phyloP scores from a whole-genome alignment of 2,113 vertebrate species.

The Xenus cinereus region DNA sequence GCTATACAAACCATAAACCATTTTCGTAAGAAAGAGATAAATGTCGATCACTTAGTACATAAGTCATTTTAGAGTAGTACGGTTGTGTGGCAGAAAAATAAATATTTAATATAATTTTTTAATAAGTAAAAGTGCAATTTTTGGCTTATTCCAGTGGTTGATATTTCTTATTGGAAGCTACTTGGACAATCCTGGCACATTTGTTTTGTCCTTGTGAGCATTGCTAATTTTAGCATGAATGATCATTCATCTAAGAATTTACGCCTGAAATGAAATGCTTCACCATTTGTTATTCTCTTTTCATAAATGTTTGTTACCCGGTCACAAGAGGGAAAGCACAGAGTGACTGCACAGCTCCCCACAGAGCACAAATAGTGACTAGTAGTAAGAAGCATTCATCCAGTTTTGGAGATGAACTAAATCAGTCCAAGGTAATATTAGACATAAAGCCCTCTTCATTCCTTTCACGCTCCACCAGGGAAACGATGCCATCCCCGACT shows the following conservation, averaged over 20 bases:
- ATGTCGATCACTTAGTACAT: neutral
- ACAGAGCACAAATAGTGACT: neutral
- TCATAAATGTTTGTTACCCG: neutral
- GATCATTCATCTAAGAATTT: constrained; percentile 1
- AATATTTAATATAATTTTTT: neutral
- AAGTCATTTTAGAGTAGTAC: neutral
- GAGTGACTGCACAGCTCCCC: neutral
- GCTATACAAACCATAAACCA: neutral
- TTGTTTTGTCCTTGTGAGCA: neutral
- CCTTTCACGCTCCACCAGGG: neutral
- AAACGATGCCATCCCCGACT: neutral
- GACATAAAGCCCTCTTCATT: neutral
- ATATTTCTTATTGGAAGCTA: neutral
- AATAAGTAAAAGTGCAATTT: neutral
- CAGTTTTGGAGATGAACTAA: neutral
- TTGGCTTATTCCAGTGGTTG: neutral
- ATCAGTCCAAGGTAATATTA: neutral
- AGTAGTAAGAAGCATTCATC: neutral
- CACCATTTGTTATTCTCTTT: neutral
- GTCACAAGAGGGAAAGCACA: neutral
- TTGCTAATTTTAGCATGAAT: constrained; percentile 8
- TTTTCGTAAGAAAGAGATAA: neutral
- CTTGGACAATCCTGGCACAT: neutral
- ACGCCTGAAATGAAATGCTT: constrained; percentile 22
- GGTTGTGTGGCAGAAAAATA: neutral